Evolutionary conservation across 2,113 vertebrate species (phyloP).

Genomic region (Hypomesus transpacificus): DNA sequence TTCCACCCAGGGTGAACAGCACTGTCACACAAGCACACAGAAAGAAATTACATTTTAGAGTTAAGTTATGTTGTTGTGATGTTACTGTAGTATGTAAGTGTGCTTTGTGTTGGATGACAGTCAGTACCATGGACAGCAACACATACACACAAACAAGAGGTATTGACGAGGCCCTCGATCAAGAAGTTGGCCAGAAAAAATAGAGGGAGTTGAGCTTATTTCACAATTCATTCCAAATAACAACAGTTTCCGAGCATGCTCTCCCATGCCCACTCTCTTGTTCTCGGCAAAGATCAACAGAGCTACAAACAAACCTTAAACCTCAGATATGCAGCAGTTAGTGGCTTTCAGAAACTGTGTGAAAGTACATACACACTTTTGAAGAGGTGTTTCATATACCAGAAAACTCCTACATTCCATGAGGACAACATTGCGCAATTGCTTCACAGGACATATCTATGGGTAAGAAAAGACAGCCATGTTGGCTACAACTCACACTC

Average conservation of each 20-base stretch:
- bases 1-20: conserved; percentile 91
- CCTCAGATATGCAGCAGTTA: conserved; percentile 21
- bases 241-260: conserved; percentile 52
- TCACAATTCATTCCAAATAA: conserved; percentile 44
- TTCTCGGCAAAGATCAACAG: conserved; percentile 43
- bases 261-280: too few relatives aligned
- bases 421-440: neutral
- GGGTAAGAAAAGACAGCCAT: neutral
- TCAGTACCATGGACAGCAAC: conserved; percentile 54
- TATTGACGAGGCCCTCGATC: conserved; percentile 45
- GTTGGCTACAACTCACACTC: conserved; percentile 81
- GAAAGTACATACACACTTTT: neutral
- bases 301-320: conserved; percentile 24
- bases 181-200: conserved; percentile 45
- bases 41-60: neutral
- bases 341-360: neutral
- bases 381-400: too few relatives aligned
- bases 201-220: conserved; percentile 41
- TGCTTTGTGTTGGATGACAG: neutral
- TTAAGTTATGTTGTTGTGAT: neutral
- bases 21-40: conserved; percentile 63
- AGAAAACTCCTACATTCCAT: too few relatives aligned
- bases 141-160: conserved; percentile 60
- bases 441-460: neutral
- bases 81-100: too few relatives aligned